Evolutionary conservation across 2,113 vertebrate genomes (phyloP).

Genomic region (Notechis scutatus): DNA sequence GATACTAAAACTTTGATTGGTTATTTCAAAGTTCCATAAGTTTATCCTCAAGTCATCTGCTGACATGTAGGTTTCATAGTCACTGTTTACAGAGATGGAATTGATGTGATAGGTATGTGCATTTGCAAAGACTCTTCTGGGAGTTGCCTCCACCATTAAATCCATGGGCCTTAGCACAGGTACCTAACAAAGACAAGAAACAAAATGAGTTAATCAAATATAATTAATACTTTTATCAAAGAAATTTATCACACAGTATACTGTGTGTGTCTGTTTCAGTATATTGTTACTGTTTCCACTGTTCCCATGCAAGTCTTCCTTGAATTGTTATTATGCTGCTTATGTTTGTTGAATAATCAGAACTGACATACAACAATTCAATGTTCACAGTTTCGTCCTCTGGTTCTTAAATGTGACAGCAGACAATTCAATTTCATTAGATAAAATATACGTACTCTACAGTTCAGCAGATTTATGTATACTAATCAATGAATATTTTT

Average conservation of each 20-base stretch:
- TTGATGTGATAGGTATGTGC: slow-evolving; percentile 98
- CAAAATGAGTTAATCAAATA: slow-evolving; percentile 8
- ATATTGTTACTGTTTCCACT: neutral
- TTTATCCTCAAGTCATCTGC: slow-evolving; percentile 94
- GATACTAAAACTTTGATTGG: slow-evolving; percentile 98
- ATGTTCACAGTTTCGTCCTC: neutral
- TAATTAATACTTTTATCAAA: neutral
- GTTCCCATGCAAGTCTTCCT: neutral
- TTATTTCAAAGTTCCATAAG: slow-evolving; percentile 97
- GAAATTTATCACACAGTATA: neutral
- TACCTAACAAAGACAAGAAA: slow-evolving; percentile 71
- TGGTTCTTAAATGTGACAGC: neutral
- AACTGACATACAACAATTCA: neutral
- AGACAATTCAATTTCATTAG: neutral
- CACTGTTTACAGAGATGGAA: slow-evolving; percentile 96
- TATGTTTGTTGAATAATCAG: neutral
- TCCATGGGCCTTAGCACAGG: slow-evolving; percentile 94
- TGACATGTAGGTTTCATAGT: slow-evolving; percentile 96
- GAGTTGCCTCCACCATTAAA: slow-evolving; percentile 94
- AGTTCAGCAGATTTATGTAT: neutral
- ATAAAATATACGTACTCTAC: neutral
- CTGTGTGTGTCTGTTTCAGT: neutral
- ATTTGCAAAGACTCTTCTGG: slow-evolving; percentile 88
- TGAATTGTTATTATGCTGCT: neutral
- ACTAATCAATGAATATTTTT: neutral